Conservation (phyloP, 2,797 vertebrate species). For the Gobionotothen gibberifrons region DNA sequence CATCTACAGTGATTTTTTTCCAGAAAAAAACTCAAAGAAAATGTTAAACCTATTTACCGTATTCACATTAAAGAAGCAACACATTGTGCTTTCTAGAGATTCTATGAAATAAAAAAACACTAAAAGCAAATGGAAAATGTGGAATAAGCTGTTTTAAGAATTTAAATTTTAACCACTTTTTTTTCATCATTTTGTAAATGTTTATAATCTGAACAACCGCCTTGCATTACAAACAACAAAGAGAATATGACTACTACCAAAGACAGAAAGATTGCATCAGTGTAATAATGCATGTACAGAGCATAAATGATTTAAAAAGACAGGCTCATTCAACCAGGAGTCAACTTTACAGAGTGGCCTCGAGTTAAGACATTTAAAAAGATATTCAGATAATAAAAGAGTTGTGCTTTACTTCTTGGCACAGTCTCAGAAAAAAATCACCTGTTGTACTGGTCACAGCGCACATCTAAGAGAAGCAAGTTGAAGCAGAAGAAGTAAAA, state of each 20-base stretch:
- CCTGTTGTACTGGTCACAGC: conserved; percentile 57
- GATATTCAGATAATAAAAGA: conserved; percentile 53
- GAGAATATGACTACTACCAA: conserved; percentile 66
- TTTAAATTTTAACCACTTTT: conserved; percentile 69
- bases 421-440: conserved; percentile 58
- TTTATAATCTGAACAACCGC: conserved; percentile 76
- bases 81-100: conserved; percentile 58
- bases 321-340: conserved; percentile 61
- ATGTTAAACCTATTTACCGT: conserved; percentile 68
- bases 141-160: conserved; percentile 72
- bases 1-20: conserved; percentile 73
- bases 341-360: conserved; percentile 59
- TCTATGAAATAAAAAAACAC: conserved; percentile 61
- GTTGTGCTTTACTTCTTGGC: conserved; percentile 73
- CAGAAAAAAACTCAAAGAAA: conserved; percentile 57
- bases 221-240: conserved; percentile 72
- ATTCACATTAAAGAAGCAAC: conserved; percentile 80
- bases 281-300: conserved; percentile 65
- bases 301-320: conserved; percentile 52
- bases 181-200: conserved; percentile 74
- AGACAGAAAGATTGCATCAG: conserved; percentile 70
- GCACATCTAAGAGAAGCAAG: conserved; percentile 65
- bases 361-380: conserved; percentile 58
- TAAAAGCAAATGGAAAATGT: conserved; percentile 46
- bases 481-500: conserved; percentile 57